Percentiles rank a stretch among this genome's conserved stretches.
These are phyloP conservation scores for Otus scops DNA, from an alignment of 2,797 vertebrate species.

Conservation along the genomic window DNA sequence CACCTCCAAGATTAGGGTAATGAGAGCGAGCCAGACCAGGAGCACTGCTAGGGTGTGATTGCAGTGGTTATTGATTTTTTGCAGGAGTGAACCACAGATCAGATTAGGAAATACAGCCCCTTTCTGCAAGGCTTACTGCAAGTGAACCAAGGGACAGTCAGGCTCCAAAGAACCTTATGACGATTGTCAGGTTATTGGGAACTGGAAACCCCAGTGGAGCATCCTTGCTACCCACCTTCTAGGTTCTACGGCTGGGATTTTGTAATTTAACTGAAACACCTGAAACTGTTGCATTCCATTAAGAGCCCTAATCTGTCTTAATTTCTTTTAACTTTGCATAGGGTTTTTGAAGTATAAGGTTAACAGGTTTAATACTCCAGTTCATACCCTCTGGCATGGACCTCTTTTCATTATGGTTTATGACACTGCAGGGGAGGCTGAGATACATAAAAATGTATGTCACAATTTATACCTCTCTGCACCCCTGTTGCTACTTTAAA, in stretches of 20 bases:
- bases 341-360: background rate
- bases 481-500: background rate
- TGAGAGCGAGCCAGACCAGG: background rate
- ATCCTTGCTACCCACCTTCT: background rate
- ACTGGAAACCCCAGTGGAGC: background rate
- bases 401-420: background rate
- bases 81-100: background rate
- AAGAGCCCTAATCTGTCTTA: background rate
- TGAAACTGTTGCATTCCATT: background rate
- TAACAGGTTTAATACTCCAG: background rate
- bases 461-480: background rate
- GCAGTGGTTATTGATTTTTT: background rate
- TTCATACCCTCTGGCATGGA: background rate
- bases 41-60: background rate
- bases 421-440: background rate
- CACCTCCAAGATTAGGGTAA: background rate
- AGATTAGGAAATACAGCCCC: background rate
- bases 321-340: background rate
- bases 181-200: rapidly evolving
- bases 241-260: background rate
- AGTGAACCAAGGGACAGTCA: background rate
- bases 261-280: background rate
- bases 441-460: background rate
- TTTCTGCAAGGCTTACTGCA: background rate
- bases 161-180: background rate